Evolutionary conservation across 2,113 vertebrate species (phyloP), one percentile per base, ranked within the genome.

Genomic region (Scomber scombrus): DNA sequence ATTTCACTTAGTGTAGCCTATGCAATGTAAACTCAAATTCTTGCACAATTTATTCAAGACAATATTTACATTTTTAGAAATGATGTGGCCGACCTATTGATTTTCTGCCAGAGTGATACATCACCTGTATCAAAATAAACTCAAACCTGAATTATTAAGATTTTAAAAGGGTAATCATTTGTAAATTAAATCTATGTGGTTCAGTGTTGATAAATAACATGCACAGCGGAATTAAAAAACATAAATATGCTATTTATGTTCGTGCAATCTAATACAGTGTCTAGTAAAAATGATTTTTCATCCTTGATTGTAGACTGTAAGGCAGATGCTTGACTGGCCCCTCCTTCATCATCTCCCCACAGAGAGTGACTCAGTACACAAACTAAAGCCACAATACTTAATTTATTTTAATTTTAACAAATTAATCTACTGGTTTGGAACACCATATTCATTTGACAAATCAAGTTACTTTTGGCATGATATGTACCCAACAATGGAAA

Each of bases 1-100:
- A 34, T 34, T 34, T 34, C 34, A 40, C 60, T 9, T 81, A 83
- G 79, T 81, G 68, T 71, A 85, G 71, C 75, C 58, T 46, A 13
- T 2, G 40, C 19, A 65, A 34, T 65, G 2, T 19, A 0, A 23
- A 13, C 9, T 0, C 3, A 18, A 5, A 45, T 10, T 31, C 6
- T 3, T 2, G 19, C 7, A 11, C 16, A 31, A 10, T 1, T 65
- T 31, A 40, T 40, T 40, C 34, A 40, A 40, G 7, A 40, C 7
- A 40, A 40, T 40, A 7, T 40, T 40, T 1, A 9, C 7, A 9
- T 3, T 31, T 5, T 46, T 15, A 10, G 16, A 13, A 10, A n/a
- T 7, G 46, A 60, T 55, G 13, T 14, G 29, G 58, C 15, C n/a
- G 0, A 55, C 0, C 34, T 49, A 10, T 5, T 57, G 21, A 4